A percentile compares a stretch with the other conserved stretches of the same genome.
phyloP scores from a whole-genome alignment of 2,113 vertebrate species.

The Mustela lutreola region DNA sequence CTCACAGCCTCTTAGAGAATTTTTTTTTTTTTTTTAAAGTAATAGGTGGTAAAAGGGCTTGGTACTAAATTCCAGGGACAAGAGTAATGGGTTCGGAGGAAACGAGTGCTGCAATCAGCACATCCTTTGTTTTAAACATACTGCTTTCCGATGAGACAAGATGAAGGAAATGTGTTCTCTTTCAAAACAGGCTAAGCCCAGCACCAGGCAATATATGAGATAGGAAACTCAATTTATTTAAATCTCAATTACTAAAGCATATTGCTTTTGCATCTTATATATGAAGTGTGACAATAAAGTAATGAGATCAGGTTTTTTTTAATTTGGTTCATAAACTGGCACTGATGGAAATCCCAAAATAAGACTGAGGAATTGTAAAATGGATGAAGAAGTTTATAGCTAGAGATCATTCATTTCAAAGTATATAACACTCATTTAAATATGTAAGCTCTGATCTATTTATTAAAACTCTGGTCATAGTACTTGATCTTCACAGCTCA shows the following conservation, averaged over 20 bases:
- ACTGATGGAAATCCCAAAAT: constrained; percentile 67
- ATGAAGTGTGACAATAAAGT: constrained; percentile 66
- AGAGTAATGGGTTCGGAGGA: neutral
- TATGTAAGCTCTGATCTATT: neutral
- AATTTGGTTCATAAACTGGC: constrained; percentile 67
- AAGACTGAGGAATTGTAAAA: constrained; percentile 27
- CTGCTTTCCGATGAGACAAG: constrained; percentile 45
- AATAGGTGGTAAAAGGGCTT: neutral
- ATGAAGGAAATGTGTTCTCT: neutral
- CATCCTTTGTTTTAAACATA: neutral
- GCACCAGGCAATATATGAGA: neutral
- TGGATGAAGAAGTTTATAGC: constrained; percentile 7
- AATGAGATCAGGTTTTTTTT: constrained; percentile 55
- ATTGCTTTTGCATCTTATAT: constrained; percentile 57
- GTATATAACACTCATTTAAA: neutral
- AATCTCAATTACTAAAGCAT: constrained; percentile 68
- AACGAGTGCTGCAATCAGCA: neutral
- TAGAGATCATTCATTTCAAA: constrained; percentile 37
- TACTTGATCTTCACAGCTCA: neutral
- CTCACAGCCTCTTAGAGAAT: neutral
- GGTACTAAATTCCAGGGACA: neutral
- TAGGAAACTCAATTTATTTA: constrained; percentile 60
- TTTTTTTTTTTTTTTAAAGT: neutral
- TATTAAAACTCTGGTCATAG: neutral
- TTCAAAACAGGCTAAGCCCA: constrained; percentile 39